phyloP scores from a whole-genome alignment of 2,888 invertebrate species.

The Hyposoter didymator region DNA sequence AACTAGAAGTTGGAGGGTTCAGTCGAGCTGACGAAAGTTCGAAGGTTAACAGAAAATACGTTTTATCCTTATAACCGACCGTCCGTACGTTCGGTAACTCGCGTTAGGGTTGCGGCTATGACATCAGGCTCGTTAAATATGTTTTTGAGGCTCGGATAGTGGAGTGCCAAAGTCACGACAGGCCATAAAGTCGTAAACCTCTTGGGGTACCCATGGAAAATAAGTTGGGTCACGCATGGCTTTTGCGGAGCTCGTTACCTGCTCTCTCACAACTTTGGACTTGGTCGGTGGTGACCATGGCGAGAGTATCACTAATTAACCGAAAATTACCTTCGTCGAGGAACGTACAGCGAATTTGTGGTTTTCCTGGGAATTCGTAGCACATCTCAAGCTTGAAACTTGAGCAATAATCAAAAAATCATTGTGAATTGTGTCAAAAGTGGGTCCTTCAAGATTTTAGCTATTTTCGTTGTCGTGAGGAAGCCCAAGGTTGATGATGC shows the following conservation, averaged over 20 bases:
- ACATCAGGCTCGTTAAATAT: neutral
- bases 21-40: neutral
- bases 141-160: slow-evolving; percentile 9
- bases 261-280: slow-evolving; percentile 26
- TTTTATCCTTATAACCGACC: slow-evolving; percentile 17
- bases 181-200: slow-evolving; percentile 23
- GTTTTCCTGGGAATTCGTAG: neutral
- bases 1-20: neutral
- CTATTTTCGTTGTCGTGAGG: neutral
- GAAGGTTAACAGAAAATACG: slow-evolving; percentile 7
- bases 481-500: neutral
- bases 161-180: slow-evolving; percentile 21
- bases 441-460: neutral
- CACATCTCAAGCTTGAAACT: neutral
- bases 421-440: neutral
- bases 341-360: neutral
- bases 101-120: neutral
- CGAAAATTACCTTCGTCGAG: neutral
- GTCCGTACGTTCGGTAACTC: neutral
- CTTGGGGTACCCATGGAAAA: slow-evolving; percentile 1
- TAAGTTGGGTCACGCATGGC: slow-evolving; percentile 33
- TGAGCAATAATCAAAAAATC: neutral
- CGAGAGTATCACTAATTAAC: neutral
- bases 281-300: neutral
- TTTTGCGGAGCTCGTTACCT: slow-evolving; percentile 22